Evolutionary conservation across 2,797 vertebrate species (phyloP).

Genomic region (Hydrophis major): DNA sequence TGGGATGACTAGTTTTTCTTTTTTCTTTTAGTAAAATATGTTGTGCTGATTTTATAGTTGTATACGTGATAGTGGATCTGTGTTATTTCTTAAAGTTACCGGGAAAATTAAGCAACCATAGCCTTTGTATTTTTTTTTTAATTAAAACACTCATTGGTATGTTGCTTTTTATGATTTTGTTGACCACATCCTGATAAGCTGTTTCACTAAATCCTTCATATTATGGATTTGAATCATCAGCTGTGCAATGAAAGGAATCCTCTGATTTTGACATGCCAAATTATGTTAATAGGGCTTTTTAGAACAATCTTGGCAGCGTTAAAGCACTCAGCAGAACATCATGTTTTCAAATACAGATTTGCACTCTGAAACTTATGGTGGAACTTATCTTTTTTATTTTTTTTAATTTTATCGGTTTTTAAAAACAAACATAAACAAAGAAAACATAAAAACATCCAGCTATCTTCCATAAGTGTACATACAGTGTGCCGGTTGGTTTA

Average conservation of each 20-base stretch:
- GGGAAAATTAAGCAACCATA: neutral
- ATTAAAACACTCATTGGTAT: neutral
- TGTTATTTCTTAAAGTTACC: neutral
- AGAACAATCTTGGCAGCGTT: neutral
- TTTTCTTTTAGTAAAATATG: neutral
- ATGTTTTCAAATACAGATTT: neutral
- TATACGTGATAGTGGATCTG: neutral
- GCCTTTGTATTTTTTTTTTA: neutral
- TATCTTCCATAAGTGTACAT: too few relatives aligned
- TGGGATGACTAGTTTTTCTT: neutral
- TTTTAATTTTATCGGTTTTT: too few relatives aligned
- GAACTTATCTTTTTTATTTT: neutral
- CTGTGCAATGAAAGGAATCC: neutral
- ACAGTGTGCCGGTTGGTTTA: too few relatives aligned
- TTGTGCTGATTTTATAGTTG: neutral
- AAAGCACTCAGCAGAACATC: neutral
- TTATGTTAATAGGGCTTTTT: neutral
- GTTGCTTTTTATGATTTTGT: neutral
- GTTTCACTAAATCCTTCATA: neutral
- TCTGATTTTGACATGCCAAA: neutral
- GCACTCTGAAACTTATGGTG: neutral
- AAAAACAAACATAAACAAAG: too few relatives aligned
- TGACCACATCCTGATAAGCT: slow-evolving; percentile 12
- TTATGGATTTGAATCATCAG: neutral
- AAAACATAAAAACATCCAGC: too few relatives aligned